These are phyloP conservation scores for Anhinga anhinga DNA, from an alignment of 2,113 vertebrate species.

Conservation along the genomic window DNA sequence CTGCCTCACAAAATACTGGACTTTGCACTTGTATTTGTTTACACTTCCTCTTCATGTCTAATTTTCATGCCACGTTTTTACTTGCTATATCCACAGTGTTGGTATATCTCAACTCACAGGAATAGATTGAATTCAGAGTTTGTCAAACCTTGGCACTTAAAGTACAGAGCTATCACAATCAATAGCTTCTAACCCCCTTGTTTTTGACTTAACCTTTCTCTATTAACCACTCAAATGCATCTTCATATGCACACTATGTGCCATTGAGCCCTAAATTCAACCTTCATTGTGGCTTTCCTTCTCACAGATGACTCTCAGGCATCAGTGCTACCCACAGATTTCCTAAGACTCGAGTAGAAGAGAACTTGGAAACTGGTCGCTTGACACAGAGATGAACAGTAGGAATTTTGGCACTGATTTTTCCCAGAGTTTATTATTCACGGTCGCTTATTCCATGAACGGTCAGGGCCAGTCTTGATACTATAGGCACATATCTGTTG, in stretches of 20 bases:
- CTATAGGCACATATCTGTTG: conserved; percentile 1
- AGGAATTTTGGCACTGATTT: not conserved
- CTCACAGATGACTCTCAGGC: not conserved
- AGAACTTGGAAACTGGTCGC: not conserved
- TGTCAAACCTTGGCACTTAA: not conserved
- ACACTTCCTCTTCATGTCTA: not conserved
- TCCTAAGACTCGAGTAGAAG: not conserved
- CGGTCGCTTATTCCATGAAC: not conserved
- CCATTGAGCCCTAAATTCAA: not conserved
- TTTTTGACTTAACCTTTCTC: not conserved
- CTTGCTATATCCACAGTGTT: not conserved
- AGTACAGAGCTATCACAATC: not conserved
- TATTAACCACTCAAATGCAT: not conserved
- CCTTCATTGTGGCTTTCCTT: not conserved
- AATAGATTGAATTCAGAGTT: not conserved
- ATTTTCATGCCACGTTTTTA: not conserved
- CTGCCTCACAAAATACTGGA: not conserved
- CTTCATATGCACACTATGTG: not conserved
- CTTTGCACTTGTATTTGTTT: not conserved
- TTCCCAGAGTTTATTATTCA: not conserved
- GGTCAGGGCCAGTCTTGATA: not conserved
- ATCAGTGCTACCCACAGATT: not conserved
- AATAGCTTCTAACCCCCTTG: not conserved
- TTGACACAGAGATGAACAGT: not conserved
- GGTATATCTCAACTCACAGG: not conserved